Evolutionary conservation across 1,140 invertebrate genomes (phyloP), one percentile per base, ranked within the genome.

Genomic region (Probaryconus sp.): DNA sequence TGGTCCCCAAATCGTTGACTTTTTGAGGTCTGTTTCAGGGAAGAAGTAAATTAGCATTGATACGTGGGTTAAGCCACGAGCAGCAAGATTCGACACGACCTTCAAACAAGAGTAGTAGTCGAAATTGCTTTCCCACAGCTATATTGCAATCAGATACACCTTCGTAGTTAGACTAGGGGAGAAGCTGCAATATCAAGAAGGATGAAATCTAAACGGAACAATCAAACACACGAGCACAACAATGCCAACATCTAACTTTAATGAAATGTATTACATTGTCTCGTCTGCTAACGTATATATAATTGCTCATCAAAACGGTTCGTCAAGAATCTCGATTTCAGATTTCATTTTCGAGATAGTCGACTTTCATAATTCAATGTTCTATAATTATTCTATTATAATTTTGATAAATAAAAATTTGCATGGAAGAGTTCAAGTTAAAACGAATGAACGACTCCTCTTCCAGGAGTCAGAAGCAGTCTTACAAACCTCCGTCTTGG

Each of bases 71-170:
- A 31, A 67, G 35, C 45, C 28, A n/a, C n/a, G n/a, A n/a, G 17
- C 42, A 38, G n/a, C 10, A 58, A 68, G 53, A 68, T 68, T 68
- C 42, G 42, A 17, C 31, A 10, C 50, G 50, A 67, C 50, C 53
- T 43, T 37, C 26, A 35, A 53, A 53, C 9, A n/a, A 9, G 21
- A 10, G 6, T 13, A 53, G 18, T 20, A 26, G 51, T 10, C 30
- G 31, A 16, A 69, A 69, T 69, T 69, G 65, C 31, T 35, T 69
- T 69, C 65, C 45, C 10, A 42, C 43, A 53, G 53, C 65, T 68
- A 69, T 53, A 56, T 58, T 60, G 45, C 50, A 60, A 60, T 60
- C 35, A 53, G 65, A 60, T 45, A 69, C 65, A 43, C 16, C 53
- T 60, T 11, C 53, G 13, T 37, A 30, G 47, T 13, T 35, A 18